A percentile compares a stretch with the other conserved stretches of the same genome.
Evolutionary conservation across 2,113 vertebrate genomes (phyloP).

Genomic region (Rhodinocichla rosea): DNA sequence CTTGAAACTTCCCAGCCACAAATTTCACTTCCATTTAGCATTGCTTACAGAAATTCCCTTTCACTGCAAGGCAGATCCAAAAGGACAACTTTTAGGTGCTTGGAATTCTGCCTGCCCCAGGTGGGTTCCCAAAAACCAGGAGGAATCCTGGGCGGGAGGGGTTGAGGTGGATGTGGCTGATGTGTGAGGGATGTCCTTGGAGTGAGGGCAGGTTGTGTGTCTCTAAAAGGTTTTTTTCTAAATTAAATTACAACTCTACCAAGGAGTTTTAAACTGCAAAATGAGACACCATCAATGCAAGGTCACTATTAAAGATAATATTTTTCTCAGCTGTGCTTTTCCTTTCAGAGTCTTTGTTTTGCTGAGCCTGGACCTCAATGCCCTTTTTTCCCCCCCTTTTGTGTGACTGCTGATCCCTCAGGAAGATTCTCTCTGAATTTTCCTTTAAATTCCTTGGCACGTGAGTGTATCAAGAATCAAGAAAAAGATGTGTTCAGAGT

Average conservation of each 20-base stretch:
- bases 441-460: not conserved
- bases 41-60: not conserved
- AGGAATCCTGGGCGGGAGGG: not conserved
- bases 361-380: not conserved
- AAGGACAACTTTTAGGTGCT: not conserved
- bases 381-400: rapidly evolving
- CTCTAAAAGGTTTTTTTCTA: not conserved
- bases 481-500: not conserved
- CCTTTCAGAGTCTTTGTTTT: not conserved
- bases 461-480: not conserved
- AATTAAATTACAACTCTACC: not conserved
- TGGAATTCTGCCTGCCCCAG: not conserved
- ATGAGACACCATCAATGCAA: not conserved
- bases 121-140: not conserved
- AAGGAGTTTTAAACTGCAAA: not conserved
- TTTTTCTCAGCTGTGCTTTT: not conserved
- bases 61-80: not conserved
- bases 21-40: not conserved
- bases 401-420: not conserved
- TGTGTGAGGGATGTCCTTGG: not conserved
- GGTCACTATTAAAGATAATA: not conserved
- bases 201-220: not conserved
- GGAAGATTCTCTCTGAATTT: not conserved
- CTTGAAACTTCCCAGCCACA: not conserved
- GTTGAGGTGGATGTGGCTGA: not conserved